Conservation (phyloP, 2,797 vertebrate genomes). For the Vespertilio murinus region DNA sequence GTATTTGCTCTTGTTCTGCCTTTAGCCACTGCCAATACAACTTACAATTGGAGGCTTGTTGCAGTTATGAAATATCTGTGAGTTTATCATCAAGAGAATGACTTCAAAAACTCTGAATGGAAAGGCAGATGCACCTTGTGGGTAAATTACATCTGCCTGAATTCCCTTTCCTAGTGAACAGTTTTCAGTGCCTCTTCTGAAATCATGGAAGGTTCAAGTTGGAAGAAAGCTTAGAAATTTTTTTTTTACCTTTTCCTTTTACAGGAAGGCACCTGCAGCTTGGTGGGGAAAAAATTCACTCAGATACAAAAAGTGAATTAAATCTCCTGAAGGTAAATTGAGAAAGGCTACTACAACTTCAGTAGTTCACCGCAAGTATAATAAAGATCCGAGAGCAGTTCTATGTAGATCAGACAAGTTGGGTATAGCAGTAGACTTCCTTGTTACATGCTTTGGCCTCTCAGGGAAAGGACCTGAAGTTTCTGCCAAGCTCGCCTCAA, state of each 20-base stretch:
- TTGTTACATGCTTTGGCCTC: not conserved
- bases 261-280: not conserved
- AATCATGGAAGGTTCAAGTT: not conserved
- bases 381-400: not conserved
- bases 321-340: not conserved
- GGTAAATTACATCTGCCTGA: not conserved
- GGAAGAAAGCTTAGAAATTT: not conserved
- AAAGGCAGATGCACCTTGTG: not conserved
- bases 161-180: not conserved
- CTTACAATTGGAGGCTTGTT: not conserved
- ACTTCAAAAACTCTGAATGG: not conserved
- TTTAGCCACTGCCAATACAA: not conserved
- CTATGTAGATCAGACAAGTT: not conserved
- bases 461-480: not conserved
- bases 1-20: not conserved
- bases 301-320: not conserved
- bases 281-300: not conserved
- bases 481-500: not conserved
- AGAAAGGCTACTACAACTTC: not conserved
- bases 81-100: not conserved
- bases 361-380: not conserved
- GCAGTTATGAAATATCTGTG: not conserved
- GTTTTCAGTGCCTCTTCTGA: constrained; percentile 10
- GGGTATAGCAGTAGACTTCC: not conserved
- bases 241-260: constrained; percentile 36